Conservation (phyloP, 2,113 vertebrate species). For the Dicrurus megarhynchus region DNA sequence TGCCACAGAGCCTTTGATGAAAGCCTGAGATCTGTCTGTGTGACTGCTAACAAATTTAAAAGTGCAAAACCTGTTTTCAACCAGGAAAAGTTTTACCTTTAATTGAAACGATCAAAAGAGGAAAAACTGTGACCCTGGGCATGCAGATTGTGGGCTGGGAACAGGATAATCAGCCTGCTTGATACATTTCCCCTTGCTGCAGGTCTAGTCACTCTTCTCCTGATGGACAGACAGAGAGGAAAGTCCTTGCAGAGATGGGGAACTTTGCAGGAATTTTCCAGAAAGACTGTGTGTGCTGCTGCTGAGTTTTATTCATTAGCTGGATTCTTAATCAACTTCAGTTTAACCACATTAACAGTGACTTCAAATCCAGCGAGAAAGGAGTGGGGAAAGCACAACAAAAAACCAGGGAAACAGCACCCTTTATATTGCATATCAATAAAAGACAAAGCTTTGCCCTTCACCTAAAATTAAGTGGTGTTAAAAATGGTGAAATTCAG, state of each 20-base stretch:
- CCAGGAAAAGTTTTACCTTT: background rate
- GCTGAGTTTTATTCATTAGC: background rate
- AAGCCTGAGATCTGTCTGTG: background rate
- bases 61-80: background rate
- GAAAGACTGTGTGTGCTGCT: background rate
- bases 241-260: background rate
- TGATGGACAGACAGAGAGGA: background rate
- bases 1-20: background rate
- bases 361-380: background rate
- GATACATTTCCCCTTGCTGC: background rate
- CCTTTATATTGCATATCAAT: background rate
- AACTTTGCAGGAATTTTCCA: background rate
- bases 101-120: background rate
- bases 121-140: background rate
- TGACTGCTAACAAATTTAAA: background rate
- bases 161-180: background rate
- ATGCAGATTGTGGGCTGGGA: background rate
- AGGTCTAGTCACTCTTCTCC: background rate
- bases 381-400: background rate
- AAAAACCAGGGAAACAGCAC: fast-evolving
- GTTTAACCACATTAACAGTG: background rate
- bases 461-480: background rate
- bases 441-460: background rate
- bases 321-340: background rate
- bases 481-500: background rate